These are phyloP conservation scores for Perognathus longimembris DNA, from an alignment of 2,113 vertebrate genomes.

Conservation along the genomic window DNA sequence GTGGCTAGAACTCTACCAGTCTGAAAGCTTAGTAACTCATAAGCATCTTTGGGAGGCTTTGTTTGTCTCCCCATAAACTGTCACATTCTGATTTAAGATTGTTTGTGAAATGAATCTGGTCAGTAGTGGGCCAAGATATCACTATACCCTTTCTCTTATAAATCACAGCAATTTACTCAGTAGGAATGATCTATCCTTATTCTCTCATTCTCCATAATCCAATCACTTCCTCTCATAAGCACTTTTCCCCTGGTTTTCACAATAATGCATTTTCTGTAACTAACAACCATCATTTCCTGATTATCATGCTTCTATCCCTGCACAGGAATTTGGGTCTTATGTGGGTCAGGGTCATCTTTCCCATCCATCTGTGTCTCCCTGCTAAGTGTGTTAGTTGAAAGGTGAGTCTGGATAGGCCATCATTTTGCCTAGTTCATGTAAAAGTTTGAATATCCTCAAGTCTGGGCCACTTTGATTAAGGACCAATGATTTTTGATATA, in stretches of 20 bases:
- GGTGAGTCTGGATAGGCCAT: slow-evolving; percentile 94
- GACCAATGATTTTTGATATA: slow-evolving; percentile 35
- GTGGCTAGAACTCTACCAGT: slow-evolving; percentile 33
- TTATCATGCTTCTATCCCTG: slow-evolving; percentile 99
- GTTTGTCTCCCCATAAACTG: slow-evolving; percentile 87
- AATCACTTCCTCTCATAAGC: slow-evolving; percentile 96
- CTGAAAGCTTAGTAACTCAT: slow-evolving; percentile 42
- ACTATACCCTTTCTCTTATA: slow-evolving; percentile 93
- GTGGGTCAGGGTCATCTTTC: slow-evolving; percentile 91
- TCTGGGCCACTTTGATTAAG: slow-evolving; percentile 65
- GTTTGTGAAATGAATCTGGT: slow-evolving; percentile 94
- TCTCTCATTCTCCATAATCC: slow-evolving; percentile 93
- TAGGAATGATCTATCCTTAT: slow-evolving; percentile 88
- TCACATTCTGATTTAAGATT: slow-evolving; percentile 93
- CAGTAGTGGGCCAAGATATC: slow-evolving; percentile 88
- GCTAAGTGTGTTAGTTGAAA: slow-evolving; percentile 86
- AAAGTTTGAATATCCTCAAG: slow-evolving; percentile 71
- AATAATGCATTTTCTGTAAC: slow-evolving; percentile 99
- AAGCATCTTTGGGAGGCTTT: slow-evolving; percentile 82
- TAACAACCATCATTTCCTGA: slow-evolving; percentile 99
- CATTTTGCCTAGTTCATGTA: slow-evolving; percentile 87
- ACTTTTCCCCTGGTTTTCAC: slow-evolving; percentile 91
- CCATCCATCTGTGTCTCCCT: slow-evolving; percentile 90
- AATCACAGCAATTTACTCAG: slow-evolving; percentile 98
- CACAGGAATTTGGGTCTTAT: slow-evolving; percentile 95